Evolutionary conservation across 2,888 invertebrate genomes (phyloP), one percentile per base, ranked within the genome.

Genomic region (Bibio marci): DNA sequence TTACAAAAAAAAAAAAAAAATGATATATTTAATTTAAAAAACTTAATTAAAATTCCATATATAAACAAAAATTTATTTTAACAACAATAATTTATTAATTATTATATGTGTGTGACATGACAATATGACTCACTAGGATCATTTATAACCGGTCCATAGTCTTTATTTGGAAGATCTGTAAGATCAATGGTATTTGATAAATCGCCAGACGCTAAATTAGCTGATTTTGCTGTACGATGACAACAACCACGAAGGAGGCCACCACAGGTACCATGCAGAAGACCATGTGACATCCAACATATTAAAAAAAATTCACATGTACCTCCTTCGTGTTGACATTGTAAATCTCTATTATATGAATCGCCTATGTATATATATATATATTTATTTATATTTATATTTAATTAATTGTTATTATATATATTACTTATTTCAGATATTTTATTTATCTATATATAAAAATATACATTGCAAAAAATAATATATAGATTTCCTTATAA

Each of bases 241-340:
- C 88, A 90, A 70, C 88, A 90, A 47, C 86, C 86, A 57, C 77
- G 80, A 49, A 88, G 69, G 47, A 88, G 67, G 45, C 80, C 76
- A 48, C 78, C 77, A 61, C 88, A 90, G 46, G 82, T 74, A 47
- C 83, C 83, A 53, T 87, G 86, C 54, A 88, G 67, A 42, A 86
- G 69, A 43, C 88, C 88, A 49, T 86, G 83, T 43, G 80, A 73
- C 71, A 88, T 76, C 88, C 88, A 90, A 65, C 88, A 90, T 63
- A 80, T 76, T 54, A 88, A 71, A 69, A 88, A 87, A 67, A 88
- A 87, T 63, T 88, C 87, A 62, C 90, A 90, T 46, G 76, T 79
- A 40, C 82, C 78, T 43, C 80, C 85, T 35, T 62, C 59, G 47
- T 62, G 57, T 48, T 62, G 62, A 48, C 62, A 62, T 49, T 59